These are phyloP conservation scores for Halocynthia roretzi DNA, from an alignment of 23 tunicate species.

Conservation along the genomic window DNA sequence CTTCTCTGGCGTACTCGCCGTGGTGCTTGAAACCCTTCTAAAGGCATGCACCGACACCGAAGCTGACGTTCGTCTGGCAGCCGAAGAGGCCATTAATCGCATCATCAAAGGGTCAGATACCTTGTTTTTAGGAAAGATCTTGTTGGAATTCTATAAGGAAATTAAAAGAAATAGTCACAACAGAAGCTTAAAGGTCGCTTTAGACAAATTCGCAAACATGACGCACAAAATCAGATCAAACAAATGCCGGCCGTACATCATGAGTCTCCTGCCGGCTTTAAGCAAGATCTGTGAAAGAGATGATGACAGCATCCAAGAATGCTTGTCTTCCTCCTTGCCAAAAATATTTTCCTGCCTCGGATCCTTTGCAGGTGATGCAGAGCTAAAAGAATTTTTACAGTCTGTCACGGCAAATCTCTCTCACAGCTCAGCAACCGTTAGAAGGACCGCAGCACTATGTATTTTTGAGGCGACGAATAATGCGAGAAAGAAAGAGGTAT, in stretches of 20 bases:
- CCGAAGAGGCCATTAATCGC: constrained; percentile 61
- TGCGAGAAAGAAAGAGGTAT: neutral
- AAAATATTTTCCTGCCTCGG: constrained; percentile 74
- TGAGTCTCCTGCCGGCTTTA: constrained; percentile 65
- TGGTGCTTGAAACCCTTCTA: constrained; percentile 58
- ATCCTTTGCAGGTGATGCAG: constrained; percentile 60
- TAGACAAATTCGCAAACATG: constrained; percentile 46
- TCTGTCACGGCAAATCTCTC: constrained; percentile 70
- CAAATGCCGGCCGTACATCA: constrained; percentile 73
- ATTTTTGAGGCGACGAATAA: constrained; percentile 24
- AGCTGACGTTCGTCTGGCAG: constrained; percentile 80
- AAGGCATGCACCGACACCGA: constrained; percentile 62
- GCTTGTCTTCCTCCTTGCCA: constrained; percentile 34
- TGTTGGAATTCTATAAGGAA: constrained; percentile 81
- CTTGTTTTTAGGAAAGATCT: constrained; percentile 31
- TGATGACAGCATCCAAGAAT: constrained; percentile 72
- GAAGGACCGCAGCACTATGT: constrained; percentile 66
- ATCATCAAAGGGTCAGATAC: constrained; percentile 59
- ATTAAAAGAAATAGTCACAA: constrained; percentile 69
- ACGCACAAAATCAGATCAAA: constrained; percentile 59
- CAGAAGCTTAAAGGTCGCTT: constrained; percentile 56
- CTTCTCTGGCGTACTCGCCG: constrained; percentile 20
- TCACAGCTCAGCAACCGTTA: constrained; percentile 37
- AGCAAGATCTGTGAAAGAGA: constrained; percentile 51
- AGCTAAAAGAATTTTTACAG: constrained; percentile 54